These are phyloP conservation scores for Macrotus californicus DNA, from an alignment of 2,113 vertebrate species.

Conservation along the genomic window DNA sequence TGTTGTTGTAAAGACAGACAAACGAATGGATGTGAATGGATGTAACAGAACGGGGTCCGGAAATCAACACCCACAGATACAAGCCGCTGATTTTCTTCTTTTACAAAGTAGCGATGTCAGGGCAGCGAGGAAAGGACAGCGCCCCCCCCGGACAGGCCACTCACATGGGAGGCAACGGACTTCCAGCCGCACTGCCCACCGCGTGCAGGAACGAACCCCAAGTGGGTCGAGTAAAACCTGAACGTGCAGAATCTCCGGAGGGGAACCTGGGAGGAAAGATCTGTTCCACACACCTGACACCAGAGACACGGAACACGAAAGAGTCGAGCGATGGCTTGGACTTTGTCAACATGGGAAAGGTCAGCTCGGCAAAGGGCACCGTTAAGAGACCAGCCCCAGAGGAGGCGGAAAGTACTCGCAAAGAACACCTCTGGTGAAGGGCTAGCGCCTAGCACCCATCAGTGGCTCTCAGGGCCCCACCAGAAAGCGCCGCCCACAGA, in stretches of 20 bases:
- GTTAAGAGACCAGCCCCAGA: too few relatives aligned
- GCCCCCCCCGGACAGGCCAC: neutral
- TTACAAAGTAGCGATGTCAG: neutral
- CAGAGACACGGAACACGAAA: neutral
- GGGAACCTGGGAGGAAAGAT: neutral
- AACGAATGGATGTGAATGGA: fast-evolving
- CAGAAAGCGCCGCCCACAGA: too few relatives aligned
- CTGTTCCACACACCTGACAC: too few relatives aligned
- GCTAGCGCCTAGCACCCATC: fast-evolving
- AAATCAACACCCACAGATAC: fast-evolving
- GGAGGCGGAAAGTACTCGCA: neutral
- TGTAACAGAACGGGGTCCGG: neutral
- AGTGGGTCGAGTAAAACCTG: fast-evolving
- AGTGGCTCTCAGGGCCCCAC: neutral
- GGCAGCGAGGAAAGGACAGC: fast-evolving
- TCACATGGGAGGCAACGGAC: neutral
- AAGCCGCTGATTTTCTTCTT: fast-evolving
- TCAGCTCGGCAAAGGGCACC: neutral
- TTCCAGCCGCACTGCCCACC: neutral
- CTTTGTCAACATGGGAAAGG: too few relatives aligned
- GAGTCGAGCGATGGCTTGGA: too few relatives aligned
- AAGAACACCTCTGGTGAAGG: neutral
- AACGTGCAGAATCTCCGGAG: fast-evolving
- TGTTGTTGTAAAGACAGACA: fast-evolving
- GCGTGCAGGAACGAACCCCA: neutral